Evolutionary conservation across 30 jellyfish, hydroid and myxozoan species (phyloP), one percentile per base, ranked within the genome.

Genomic region (Cassiopea andromeda): DNA sequence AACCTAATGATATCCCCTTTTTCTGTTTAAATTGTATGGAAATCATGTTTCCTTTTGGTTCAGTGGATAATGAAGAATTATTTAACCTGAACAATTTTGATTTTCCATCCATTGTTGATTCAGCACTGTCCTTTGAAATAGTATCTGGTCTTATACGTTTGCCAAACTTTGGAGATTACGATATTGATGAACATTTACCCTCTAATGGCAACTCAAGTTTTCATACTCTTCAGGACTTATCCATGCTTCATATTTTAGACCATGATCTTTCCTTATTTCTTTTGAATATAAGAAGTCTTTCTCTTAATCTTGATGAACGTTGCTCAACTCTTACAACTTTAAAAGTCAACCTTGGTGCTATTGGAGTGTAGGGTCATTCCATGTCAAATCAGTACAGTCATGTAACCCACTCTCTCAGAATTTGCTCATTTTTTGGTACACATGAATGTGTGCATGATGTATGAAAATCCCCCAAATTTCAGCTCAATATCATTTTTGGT

Each of bases 171-270:
- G 83, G 60, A 47, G 93, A 83, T 48, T 75, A 86, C 10, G 93
- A 86, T 75, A 59, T 87, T 75, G 94, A 87, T 87, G 94, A 87
- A 48, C 94, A 77, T 72, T 66, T 87, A 49, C 94, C 94, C 57
- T 87, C 94, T 75, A 87, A 77, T 77, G 79, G 76, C 58, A 87
- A 87, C 85, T 87, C 89, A 46, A 77, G 89, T 60, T 85, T 54
- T 59, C 93, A 85, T 73, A 85, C 93, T 74, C 87, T 85, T 48
- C 93, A 85, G 68, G 89, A 87, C 81, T 59, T 87, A 77, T 68
- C 77, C 45, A 4, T 83, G 13, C 87, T 87, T 76, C 48, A 71
- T 61, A 47, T 43, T 27, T 87, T 84, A 76, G 90, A 76, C 16
- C 61, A 76, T 12, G 94, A 78, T 68, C 78, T 87, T 87, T 70